Evolutionary conservation across 1,140 invertebrate species (phyloP), one percentile per base, ranked within the genome.

Genomic region (Copidosoma floridanum): DNA sequence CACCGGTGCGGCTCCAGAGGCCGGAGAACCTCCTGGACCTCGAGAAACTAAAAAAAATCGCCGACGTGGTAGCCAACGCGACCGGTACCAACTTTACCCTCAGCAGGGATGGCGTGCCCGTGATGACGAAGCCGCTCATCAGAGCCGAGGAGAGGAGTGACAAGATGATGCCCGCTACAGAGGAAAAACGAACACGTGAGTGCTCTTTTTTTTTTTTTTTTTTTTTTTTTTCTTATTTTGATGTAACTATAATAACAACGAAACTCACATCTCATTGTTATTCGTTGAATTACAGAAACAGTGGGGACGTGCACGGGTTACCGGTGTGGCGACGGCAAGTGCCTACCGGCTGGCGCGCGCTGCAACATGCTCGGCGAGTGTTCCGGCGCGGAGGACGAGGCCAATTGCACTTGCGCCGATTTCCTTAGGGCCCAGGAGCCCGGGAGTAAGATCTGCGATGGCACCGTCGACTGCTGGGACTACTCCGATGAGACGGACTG

Each of bases 331-430:
- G 84, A 83, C 68, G 88, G 86, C 0, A 84, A 84, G 64, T 93
- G 90, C 71, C 76, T 92, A 14, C 83, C 88, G 0, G 69, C 82
- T 40, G 83, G 83, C 10, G 84, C 85, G 2, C 82, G 87, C 54
- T 93, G 91, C 69, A 91, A 93, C 68, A 85, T 87, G 70, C 73
- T 90, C 4, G 79, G 87, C 7, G 90, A 93, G 68, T 93, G 90
- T 68, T 67, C 80, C 2, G 84, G 84, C 57, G 87, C 87, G 0
- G 86, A 86, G 61, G 90, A 93, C 68, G 90, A 92, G 74, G 76
- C 78, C 6, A 83, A 86, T 43, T 92, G 91, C 70, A 85, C 85
- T 8, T 93, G 91, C 71, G 89, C 88, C 6, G 89, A 93, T 75
- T 89, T 88, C 68, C 71, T 92, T 11, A 82, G 81, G 56, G 84